Evolutionary conservation across 2,797 vertebrate species (phyloP).

Genomic region (Pipistrellus nathusii): DNA sequence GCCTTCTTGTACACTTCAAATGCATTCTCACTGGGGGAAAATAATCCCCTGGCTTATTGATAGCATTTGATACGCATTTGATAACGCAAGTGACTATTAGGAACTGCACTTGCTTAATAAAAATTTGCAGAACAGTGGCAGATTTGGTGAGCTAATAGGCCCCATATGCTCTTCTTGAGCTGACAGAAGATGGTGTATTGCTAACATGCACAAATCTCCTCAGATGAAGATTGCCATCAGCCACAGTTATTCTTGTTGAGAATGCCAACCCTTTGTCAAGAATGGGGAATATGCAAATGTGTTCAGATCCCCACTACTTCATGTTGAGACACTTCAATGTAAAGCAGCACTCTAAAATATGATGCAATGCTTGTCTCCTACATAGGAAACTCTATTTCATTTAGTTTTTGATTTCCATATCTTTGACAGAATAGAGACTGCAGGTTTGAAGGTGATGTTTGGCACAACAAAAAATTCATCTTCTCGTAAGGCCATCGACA

Average conservation of each 20-base stretch:
- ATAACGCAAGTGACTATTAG: conserved; percentile 78
- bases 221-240: conserved; percentile 76
- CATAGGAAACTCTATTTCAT: neutral
- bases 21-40: conserved; percentile 77
- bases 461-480: neutral
- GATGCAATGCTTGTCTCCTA: conserved; percentile 16
- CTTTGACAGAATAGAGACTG: conserved; percentile 48
- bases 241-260: conserved; percentile 62
- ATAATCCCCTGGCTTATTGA: conserved; percentile 72
- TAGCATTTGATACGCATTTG: conserved; percentile 71
- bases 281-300: conserved; percentile 65
- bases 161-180: conserved; percentile 76
- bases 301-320: conserved; percentile 58
- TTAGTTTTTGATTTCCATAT: conserved; percentile 61
- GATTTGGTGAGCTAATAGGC: conserved; percentile 73
- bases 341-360: conserved; percentile 60
- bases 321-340: conserved; percentile 43
- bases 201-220: conserved; percentile 72
- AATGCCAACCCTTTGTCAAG: conserved; percentile 61
- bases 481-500: conserved; percentile 45
- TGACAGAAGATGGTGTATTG: conserved; percentile 77
- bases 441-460: conserved; percentile 24
- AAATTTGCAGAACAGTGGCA: conserved; percentile 75
- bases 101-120: conserved; percentile 78
- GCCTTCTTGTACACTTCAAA: conserved; percentile 72